Conservation (phyloP, 2,797 vertebrate genomes). For the Labroides dimidiatus region DNA sequence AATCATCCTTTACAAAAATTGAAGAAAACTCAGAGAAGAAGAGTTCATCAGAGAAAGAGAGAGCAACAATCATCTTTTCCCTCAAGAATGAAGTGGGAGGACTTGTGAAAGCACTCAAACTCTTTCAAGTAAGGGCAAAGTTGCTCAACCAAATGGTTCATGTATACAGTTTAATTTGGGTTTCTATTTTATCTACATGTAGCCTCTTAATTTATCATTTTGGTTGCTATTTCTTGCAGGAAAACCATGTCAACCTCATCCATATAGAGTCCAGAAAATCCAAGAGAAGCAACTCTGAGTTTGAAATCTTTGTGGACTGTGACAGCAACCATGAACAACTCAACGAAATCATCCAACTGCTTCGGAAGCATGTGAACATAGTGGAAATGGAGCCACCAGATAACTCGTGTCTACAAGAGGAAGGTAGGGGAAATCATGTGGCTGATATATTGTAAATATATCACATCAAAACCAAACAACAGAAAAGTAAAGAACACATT, state of each 20-base stretch:
- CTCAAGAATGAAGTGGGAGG: conserved; percentile 98
- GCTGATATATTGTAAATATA: background rate
- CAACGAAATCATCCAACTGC: conserved; percentile 93
- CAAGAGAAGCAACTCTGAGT: conserved; percentile 94
- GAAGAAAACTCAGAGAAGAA: conserved; percentile 95
- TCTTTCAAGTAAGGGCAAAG: conserved; percentile 89
- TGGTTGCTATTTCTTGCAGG: conserved; percentile 78
- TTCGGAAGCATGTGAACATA: conserved; percentile 90
- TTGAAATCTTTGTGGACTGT: conserved; percentile 97
- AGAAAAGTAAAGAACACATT: background rate
- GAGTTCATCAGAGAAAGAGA: conserved; percentile 85
- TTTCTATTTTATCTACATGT: background rate
- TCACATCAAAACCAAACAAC: background rate
- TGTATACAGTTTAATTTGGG: background rate
- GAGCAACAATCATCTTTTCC: conserved; percentile 93
- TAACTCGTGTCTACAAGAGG: conserved; percentile 84
- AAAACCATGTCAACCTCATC: conserved; percentile 95
- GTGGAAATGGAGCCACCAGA: conserved; percentile 89
- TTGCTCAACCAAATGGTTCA: background rate
- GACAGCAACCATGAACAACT: conserved; percentile 95
- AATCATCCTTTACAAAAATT: conserved; percentile 89
- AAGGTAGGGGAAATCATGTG: conserved; percentile 74
- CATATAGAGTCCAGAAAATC: conserved; percentile 98
- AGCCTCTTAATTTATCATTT: background rate
- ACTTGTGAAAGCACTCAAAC: conserved; percentile 94